These are phyloP conservation scores for Platyscelio sp. DNA, from an alignment of 2,888 invertebrate species.

Conservation along the genomic window DNA sequence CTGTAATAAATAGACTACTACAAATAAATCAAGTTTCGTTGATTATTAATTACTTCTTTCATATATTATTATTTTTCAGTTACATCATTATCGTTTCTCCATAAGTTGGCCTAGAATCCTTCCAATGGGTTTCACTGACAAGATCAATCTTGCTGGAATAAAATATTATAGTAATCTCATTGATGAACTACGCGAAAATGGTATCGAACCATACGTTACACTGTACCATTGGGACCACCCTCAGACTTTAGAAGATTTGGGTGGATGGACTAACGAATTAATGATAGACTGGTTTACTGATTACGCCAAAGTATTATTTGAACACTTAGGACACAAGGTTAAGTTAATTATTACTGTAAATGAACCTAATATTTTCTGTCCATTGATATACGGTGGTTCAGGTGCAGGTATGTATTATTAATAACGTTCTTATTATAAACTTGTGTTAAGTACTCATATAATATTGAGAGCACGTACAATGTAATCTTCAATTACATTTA, in stretches of 20 bases:
- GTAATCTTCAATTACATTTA: too few relatives aligned
- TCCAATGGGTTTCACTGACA: slow-evolving; percentile 87
- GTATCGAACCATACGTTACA: slow-evolving; percentile 88
- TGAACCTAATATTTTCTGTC: slow-evolving; percentile 89
- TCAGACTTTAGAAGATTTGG: slow-evolving; percentile 87
- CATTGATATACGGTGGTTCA: slow-evolving; percentile 85
- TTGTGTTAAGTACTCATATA: too few relatives aligned
- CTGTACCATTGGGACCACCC: slow-evolving; percentile 90
- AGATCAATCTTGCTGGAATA: slow-evolving; percentile 87
- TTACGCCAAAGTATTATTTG: slow-evolving; percentile 87
- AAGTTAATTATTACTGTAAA: slow-evolving; percentile 92
- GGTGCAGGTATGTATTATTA: not conserved
- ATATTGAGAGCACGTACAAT: too few relatives aligned
- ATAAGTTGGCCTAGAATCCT: slow-evolving; percentile 90
- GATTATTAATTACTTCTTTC: not conserved
- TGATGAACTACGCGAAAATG: slow-evolving; percentile 86
- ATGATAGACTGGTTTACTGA: slow-evolving; percentile 88
- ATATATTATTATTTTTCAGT: slow-evolving; percentile 37
- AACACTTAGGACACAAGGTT: slow-evolving; percentile 88
- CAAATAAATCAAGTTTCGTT: too few relatives aligned
- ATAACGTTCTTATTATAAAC: too few relatives aligned
- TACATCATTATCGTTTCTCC: slow-evolving; percentile 87
- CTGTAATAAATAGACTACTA: too few relatives aligned
- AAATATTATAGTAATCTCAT: slow-evolving; percentile 89
- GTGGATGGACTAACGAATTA: slow-evolving; percentile 89